These are phyloP conservation scores for Philypnodon macrostomus DNA, from an alignment of 2,797 vertebrate species.

Conservation along the genomic window DNA sequence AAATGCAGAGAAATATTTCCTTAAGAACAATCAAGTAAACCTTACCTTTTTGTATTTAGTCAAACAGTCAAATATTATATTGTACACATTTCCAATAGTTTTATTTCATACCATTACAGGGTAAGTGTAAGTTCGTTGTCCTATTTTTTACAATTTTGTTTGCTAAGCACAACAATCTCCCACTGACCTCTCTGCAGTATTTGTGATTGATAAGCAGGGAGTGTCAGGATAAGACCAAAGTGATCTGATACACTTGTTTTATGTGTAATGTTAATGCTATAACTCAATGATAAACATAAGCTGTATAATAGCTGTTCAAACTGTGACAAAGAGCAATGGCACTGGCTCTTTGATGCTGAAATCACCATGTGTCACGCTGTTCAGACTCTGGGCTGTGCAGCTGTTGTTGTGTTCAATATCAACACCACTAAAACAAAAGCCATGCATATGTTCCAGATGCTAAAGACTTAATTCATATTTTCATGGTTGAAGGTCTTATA, in stretches of 20 bases:
- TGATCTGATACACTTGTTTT: conserved; percentile 59
- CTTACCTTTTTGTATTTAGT: too few relatives aligned
- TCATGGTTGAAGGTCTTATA: conserved; percentile 1
- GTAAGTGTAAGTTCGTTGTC: not conserved
- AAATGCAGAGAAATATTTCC: too few relatives aligned
- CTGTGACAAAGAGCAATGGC: conserved; percentile 51
- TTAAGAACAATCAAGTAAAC: too few relatives aligned
- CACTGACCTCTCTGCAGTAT: conserved; percentile 48
- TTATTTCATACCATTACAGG: too few relatives aligned
- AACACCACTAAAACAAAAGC: conserved; percentile 19
- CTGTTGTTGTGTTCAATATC: conserved; percentile 20
- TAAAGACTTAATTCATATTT: not conserved
- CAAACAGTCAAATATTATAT: too few relatives aligned
- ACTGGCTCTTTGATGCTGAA: conserved; percentile 48
- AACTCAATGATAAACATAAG: conserved; percentile 57
- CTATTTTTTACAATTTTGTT: not conserved
- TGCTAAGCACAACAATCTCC: conserved; percentile 14
- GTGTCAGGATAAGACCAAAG: conserved; percentile 53
- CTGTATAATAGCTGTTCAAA: conserved; percentile 43
- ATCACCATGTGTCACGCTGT: conserved; percentile 29
- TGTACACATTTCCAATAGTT: too few relatives aligned
- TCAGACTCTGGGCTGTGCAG: conserved; percentile 17
- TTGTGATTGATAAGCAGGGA: conserved; percentile 59
- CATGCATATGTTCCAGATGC: conserved; percentile 1
- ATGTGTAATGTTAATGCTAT: conserved; percentile 48